Percentiles rank a stretch among this genome's conserved stretches.
Conservation (phyloP, 2,797 vertebrate species). For the Rhabdophis nuchalis region DNA sequence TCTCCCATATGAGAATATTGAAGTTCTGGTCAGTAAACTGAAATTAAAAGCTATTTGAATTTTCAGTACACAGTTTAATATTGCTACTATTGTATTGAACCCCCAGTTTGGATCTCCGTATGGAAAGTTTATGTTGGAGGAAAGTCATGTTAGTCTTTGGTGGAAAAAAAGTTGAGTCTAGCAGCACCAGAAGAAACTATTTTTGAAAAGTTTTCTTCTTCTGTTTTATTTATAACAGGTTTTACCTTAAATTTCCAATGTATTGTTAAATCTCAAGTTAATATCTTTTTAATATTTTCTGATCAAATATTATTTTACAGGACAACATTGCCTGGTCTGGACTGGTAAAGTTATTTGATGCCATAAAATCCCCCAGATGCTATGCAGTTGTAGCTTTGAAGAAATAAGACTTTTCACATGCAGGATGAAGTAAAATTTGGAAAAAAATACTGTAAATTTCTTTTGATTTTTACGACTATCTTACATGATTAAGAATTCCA, state of each 20-base stretch:
- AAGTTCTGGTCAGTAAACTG: background rate
- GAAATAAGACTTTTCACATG: constrained; percentile 52
- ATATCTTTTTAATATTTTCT: constrained; percentile 41
- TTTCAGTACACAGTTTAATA: background rate
- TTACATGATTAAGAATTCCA: constrained; percentile 27
- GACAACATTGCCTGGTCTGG: constrained; percentile 72
- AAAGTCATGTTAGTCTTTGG: background rate
- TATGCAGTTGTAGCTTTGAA: constrained; percentile 77
- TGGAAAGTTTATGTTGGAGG: background rate
- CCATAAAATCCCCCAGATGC: constrained; percentile 79
- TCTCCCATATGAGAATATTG: background rate
- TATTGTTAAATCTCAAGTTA: constrained; percentile 31
- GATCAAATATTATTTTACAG: constrained; percentile 67
- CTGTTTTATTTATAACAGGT: constrained; percentile 20
- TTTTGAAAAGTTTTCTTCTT: background rate
- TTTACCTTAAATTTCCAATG: constrained; percentile 16
- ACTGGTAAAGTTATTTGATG: constrained; percentile 79
- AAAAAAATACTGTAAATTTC: constrained; percentile 25
- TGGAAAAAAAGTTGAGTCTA: background rate
- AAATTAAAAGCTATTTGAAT: background rate
- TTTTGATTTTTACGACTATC: constrained; percentile 37
- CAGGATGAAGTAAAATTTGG: constrained; percentile 40
- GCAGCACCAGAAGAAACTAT: background rate
- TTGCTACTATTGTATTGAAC: background rate
- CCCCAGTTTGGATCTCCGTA: background rate